Evolutionary conservation across 2,113 vertebrate genomes (phyloP).

Genomic region (Ictalurus furcatus): DNA sequence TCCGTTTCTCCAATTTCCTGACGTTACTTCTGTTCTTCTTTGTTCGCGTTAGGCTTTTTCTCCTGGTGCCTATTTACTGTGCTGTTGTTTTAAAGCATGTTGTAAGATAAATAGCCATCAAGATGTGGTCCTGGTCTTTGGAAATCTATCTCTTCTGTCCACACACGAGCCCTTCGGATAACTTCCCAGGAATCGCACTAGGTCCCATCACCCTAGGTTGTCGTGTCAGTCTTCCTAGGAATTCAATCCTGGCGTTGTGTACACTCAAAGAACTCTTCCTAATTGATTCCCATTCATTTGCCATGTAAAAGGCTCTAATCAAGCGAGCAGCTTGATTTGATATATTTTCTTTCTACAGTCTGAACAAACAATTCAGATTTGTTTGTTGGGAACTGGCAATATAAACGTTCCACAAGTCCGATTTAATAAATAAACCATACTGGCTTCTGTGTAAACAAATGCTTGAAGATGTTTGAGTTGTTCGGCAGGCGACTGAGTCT

Average conservation of each 20-base stretch:
- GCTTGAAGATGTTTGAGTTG: background rate
- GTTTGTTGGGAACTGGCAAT: background rate
- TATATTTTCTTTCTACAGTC: background rate
- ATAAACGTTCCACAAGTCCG: background rate
- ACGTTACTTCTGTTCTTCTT: background rate
- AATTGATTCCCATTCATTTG: background rate
- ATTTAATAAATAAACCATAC: background rate
- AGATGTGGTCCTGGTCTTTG: background rate
- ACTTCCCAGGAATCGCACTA: too few relatives aligned
- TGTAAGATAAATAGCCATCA: background rate
- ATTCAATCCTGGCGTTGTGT: background rate
- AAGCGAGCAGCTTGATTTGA: background rate
- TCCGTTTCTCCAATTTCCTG: too few relatives aligned
- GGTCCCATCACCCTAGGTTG: too few relatives aligned
- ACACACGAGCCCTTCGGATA: background rate
- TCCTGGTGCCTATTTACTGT: background rate
- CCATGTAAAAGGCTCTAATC: background rate
- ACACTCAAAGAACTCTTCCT: background rate
- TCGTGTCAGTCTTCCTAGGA: background rate
- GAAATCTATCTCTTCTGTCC: background rate
- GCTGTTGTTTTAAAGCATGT: background rate
- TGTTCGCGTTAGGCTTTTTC: background rate
- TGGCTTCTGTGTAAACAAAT: background rate
- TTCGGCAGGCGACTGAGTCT: conserved; percentile 39
- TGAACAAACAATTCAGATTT: background rate